A percentile compares a stretch with the other conserved stretches of the same genome.
Conservation (phyloP, 2,113 vertebrate species). For the Corvus hawaiiensis region DNA sequence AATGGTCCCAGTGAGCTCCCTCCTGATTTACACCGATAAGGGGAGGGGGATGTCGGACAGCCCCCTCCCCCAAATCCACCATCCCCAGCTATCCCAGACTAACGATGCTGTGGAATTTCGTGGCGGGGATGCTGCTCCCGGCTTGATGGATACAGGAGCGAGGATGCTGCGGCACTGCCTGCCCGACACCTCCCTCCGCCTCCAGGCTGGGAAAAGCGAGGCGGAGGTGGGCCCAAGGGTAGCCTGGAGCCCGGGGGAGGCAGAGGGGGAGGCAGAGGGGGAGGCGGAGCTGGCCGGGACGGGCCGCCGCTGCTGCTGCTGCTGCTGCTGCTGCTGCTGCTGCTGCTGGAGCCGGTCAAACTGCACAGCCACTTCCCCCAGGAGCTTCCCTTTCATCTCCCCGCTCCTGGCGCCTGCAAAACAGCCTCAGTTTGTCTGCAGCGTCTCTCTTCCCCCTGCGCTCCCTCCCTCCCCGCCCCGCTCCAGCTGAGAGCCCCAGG, state of each 20-base stretch:
- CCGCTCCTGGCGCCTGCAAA: conserved; percentile 84
- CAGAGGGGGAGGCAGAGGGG: not conserved
- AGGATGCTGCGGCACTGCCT: not conserved
- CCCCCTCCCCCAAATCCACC: not conserved
- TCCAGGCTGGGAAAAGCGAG: not conserved
- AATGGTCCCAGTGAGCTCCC: rapidly evolving
- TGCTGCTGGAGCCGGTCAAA: conserved; percentile 80
- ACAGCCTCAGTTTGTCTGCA: conserved; percentile 80
- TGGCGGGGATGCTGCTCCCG: not conserved
- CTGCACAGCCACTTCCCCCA: conserved; percentile 81
- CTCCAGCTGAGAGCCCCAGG: conserved; percentile 27
- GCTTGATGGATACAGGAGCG: not conserved
- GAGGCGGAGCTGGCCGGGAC: conserved; percentile 69
- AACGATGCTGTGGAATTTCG: not conserved
- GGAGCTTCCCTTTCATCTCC: conserved; percentile 85
- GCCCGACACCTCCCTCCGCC: not conserved
- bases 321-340: conserved; percentile 55
- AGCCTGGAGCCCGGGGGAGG: not conserved
- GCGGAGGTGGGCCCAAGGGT: not conserved
- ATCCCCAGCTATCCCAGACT: not conserved
- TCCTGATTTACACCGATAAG: not conserved
- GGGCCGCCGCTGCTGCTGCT: conserved; percentile 65
- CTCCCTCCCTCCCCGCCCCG: not conserved
- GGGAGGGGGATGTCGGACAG: rapidly evolving
- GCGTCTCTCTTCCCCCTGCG: conserved; percentile 57